Evolutionary conservation across 2,797 vertebrate species (phyloP).

Genomic region (Lycodopsis pacificus): DNA sequence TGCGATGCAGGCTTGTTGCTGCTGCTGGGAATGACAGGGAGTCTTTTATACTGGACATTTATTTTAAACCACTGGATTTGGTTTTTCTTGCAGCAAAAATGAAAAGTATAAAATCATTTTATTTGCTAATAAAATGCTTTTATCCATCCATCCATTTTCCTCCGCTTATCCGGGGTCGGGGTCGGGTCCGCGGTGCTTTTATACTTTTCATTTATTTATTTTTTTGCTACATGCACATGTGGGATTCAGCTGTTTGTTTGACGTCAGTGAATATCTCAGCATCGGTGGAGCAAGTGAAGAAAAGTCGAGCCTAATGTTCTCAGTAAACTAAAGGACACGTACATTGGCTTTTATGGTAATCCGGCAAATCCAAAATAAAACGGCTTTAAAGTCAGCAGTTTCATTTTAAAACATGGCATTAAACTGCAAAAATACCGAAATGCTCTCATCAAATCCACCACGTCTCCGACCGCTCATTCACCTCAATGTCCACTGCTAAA

Average conservation of each 20-base stretch:
- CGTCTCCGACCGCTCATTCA: constrained; percentile 67
- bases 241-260: constrained; percentile 7
- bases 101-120: constrained; percentile 26
- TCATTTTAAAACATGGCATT: constrained; percentile 75
- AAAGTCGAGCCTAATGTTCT: constrained; percentile 61
- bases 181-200: background rate
- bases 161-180: too few species aligned
- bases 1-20: background rate
- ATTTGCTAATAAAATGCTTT: constrained; percentile 7
- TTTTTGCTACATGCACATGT: constrained; percentile 11
- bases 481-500: constrained; percentile 62
- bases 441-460: constrained; percentile 71
- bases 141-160: too few species aligned
- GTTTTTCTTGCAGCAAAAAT: constrained; percentile 4
- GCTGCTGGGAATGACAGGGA: constrained; percentile 6
- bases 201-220: background rate
- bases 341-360: constrained; percentile 72
- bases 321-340: constrained; percentile 60
- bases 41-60: background rate
- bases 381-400: constrained; percentile 71
- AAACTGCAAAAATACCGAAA: constrained; percentile 75
- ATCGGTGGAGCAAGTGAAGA: constrained; percentile 41
- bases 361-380: constrained; percentile 72
- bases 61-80: constrained; percentile 13
- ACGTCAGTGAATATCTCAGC: constrained; percentile 12